Conservation (phyloP, 2,888 invertebrate species). For the Mythimna ferrago region DNA sequence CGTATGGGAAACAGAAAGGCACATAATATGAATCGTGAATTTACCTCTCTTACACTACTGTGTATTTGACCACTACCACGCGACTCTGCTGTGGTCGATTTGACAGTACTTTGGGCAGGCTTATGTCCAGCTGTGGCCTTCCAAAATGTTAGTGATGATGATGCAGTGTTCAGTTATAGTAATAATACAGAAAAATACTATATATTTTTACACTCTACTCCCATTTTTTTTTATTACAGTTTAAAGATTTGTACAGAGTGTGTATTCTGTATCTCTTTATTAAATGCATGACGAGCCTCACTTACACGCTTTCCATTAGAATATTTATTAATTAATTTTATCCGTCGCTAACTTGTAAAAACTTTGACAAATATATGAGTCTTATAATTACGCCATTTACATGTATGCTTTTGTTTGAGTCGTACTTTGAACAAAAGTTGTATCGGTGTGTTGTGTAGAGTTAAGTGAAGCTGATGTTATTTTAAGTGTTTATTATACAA, state of each 20-base stretch:
- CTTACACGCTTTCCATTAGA: constrained; percentile 26
- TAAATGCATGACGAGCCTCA: neutral
- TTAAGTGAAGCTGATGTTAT: neutral
- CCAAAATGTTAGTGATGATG: no score
- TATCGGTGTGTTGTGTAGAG: neutral
- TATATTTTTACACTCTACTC: neutral
- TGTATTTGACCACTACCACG: no score
- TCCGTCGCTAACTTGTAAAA: constrained; percentile 44
- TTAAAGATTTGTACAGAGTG: neutral
- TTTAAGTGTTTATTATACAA: neutral
- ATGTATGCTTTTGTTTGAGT: constrained; percentile 20
- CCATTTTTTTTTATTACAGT: neutral
- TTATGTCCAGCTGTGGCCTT: no score
- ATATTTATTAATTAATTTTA: constrained; percentile 50
- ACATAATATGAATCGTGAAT: no score
- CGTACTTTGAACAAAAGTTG: neutral
- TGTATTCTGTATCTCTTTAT: neutral
- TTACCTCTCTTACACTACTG: no score
- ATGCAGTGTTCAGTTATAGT: no score
- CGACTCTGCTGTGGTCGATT: no score
- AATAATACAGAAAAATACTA: neutral
- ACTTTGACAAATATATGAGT: constrained; percentile 41
- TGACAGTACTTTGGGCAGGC: no score
- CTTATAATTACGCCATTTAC: constrained; percentile 38
- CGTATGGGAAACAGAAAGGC: no score